phyloP scores from a whole-genome alignment of 2,113 vertebrate species.

The Nesogale talazaci region DNA sequence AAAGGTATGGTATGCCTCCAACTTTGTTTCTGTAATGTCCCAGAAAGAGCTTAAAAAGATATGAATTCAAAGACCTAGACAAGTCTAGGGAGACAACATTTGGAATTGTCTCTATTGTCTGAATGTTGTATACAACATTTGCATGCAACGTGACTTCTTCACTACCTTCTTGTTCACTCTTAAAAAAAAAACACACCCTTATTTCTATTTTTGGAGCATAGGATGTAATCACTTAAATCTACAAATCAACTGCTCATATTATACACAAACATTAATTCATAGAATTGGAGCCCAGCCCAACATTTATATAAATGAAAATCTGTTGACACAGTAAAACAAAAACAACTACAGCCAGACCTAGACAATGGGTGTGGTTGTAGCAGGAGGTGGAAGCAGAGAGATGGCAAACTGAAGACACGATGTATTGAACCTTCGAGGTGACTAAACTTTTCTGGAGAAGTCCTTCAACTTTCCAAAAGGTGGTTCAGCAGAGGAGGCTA shows the following conservation, averaged over 20 bases:
- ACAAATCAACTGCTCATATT: background rate
- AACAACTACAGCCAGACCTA: background rate
- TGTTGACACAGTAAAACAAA: background rate
- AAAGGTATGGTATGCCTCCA: background rate
- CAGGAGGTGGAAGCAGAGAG: background rate
- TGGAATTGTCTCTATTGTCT: background rate
- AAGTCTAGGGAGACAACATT: background rate
- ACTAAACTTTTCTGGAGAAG: background rate
- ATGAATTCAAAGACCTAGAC: background rate
- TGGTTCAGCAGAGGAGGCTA: background rate
- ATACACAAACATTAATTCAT: slow-evolving; percentile 39
- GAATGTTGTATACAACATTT: background rate
- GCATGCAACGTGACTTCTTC: background rate
- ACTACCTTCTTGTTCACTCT: background rate
- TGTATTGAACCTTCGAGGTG: background rate
- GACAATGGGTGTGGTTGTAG: background rate
- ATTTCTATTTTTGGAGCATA: slow-evolving; percentile 19
- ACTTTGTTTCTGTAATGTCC: background rate
- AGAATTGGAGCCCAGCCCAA: slow-evolving; percentile 6
- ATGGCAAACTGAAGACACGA: background rate
- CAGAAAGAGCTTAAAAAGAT: slow-evolving; percentile 22
- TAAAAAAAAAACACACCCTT: too few species aligned
- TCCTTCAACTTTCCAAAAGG: slow-evolving; percentile 15
- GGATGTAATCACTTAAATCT: background rate
- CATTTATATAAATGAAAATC: slow-evolving; percentile 7